Evolutionary conservation across 2,797 vertebrate genomes (phyloP).

Genomic region (Gouania willdenowi): DNA sequence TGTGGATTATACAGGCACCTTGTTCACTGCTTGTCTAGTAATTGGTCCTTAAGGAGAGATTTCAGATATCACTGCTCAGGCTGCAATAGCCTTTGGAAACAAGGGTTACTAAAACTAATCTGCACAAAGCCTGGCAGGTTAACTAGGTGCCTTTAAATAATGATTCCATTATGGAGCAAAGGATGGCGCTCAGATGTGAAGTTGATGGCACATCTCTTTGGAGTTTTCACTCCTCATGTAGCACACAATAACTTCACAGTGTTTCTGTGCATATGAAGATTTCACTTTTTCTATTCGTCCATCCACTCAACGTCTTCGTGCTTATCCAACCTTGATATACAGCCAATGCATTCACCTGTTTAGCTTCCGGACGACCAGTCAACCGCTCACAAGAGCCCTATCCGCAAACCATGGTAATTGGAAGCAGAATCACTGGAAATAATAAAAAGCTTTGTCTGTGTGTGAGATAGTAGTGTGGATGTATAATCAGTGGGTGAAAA

Average conservation of each 20-base stretch:
- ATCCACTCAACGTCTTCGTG: constrained; percentile 24
- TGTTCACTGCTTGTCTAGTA: constrained; percentile 49
- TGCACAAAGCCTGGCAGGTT: constrained; percentile 64
- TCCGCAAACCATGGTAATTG: constrained; percentile 61
- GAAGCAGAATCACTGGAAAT: constrained; percentile 56
- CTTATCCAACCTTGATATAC: constrained; percentile 61
- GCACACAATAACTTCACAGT: constrained; percentile 27
- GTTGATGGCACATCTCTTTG: constrained; percentile 44
- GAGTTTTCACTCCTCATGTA: constrained; percentile 44
- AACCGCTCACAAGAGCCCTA: constrained; percentile 50
- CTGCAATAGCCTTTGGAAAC: constrained; percentile 42
- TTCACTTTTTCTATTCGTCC: constrained; percentile 15
- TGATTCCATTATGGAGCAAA: constrained; percentile 62
- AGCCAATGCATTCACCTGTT: constrained; percentile 71
- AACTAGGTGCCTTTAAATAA: constrained; percentile 72
- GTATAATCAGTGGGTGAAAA: too few relatives aligned
- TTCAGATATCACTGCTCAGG: constrained; percentile 43
- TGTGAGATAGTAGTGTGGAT: neutral
- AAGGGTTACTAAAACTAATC: constrained; percentile 56
- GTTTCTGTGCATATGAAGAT: constrained; percentile 35
- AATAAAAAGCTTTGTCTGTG: constrained; percentile 35
- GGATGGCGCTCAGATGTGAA: constrained; percentile 65
- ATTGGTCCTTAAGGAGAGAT: constrained; percentile 58
- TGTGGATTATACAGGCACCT: constrained; percentile 44
- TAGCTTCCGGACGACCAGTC: constrained; percentile 60